A percentile compares a stretch with the other conserved stretches of the same genome.
Evolutionary conservation across 23 tunicate species (phyloP).

Genomic region (Botrylloides violaceus): DNA sequence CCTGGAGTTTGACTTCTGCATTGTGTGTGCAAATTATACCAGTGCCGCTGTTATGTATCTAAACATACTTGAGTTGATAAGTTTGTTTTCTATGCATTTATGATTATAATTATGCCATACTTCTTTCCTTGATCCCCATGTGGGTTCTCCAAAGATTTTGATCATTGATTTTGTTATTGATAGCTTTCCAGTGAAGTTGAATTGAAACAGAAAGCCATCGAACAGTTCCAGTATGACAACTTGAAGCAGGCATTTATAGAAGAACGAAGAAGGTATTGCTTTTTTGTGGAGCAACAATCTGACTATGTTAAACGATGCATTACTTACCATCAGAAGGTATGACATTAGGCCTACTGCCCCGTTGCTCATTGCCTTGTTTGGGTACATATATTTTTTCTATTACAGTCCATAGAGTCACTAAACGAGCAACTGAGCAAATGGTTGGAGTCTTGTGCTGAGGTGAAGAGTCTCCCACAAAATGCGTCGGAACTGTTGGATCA

Average conservation of each 20-base stretch:
- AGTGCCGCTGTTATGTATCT: no score
- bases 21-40: no score
- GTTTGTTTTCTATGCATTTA: no score
- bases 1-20: no score
- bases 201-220: slow-evolving; percentile 15
- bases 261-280: slow-evolving; percentile 28
- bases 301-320: neutral
- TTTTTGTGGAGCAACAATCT: slow-evolving; percentile 19
- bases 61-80: no score
- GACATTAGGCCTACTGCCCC: no score
- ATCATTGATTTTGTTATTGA: neutral
- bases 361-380: no score
- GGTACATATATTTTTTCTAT: no score
- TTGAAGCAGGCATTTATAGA: slow-evolving; percentile 8
- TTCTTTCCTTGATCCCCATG: no score
- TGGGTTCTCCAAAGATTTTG: no score
- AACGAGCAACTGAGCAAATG: slow-evolving; percentile 11
- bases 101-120: no score
- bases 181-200: slow-evolving; percentile 3
- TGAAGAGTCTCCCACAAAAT: neutral
- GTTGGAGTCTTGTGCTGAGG: slow-evolving; percentile 6
- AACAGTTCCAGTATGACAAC: slow-evolving; percentile 15
- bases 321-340: slow-evolving; percentile 16
- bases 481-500: neutral
- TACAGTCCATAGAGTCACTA: slow-evolving; percentile 13